Conservation (phyloP, 2,113 vertebrate genomes). For the Heteronetta atricapilla region DNA sequence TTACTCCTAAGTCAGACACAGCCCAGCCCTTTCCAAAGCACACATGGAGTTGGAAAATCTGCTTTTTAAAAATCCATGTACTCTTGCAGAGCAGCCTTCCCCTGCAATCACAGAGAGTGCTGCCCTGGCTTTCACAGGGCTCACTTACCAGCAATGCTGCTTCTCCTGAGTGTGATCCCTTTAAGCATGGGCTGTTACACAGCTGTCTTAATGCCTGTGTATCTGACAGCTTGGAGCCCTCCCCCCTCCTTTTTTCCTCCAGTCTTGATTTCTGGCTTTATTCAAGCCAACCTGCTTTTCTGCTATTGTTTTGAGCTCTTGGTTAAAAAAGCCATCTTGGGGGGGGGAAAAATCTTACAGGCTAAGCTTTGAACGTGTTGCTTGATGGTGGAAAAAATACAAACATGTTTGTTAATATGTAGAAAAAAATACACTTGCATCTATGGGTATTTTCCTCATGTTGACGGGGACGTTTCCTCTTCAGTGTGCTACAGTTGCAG, state of each 20-base stretch:
- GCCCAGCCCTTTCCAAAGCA: background rate
- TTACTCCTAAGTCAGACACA: fast-evolving
- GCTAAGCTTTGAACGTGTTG: background rate
- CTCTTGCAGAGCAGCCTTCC: background rate
- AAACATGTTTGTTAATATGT: background rate
- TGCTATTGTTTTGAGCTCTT: background rate
- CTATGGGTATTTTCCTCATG: background rate
- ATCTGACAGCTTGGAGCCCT: background rate
- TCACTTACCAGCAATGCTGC: background rate
- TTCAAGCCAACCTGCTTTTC: background rate
- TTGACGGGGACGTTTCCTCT: background rate
- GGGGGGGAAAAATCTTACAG: background rate
- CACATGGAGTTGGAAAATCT: fast-evolving
- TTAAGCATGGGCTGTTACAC: fast-evolving
- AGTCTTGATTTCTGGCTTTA: background rate
- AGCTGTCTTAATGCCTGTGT: background rate
- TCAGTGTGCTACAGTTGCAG: background rate
- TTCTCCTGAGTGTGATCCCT: background rate
- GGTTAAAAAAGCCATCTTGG: background rate
- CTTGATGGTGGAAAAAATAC: background rate
- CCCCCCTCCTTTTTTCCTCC: background rate
- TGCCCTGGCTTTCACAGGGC: background rate
- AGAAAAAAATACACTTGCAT: background rate
- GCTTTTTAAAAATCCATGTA: fast-evolving
- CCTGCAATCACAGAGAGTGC: fast-evolving